These are phyloP conservation scores for Pagrus major DNA, from an alignment of 2,113 vertebrate genomes.

Conservation along the genomic window DNA sequence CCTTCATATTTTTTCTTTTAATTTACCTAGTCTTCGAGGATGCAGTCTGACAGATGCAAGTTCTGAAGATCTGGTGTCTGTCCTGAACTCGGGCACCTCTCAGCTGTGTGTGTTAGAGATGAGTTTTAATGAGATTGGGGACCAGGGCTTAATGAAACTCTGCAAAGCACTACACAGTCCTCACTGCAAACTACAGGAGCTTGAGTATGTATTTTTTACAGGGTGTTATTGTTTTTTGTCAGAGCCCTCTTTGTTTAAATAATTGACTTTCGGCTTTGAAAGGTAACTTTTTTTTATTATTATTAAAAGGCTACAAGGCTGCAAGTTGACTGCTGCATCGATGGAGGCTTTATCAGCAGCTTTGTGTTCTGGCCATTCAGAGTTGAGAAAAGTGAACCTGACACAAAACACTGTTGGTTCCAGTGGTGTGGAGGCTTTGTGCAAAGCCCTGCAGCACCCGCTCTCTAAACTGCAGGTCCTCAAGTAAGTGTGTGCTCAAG, in stretches of 20 bases:
- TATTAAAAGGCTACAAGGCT: slow-evolving; percentile 40
- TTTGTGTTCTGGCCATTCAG: slow-evolving; percentile 62
- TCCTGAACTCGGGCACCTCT: slow-evolving; percentile 62
- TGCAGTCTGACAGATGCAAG: slow-evolving; percentile 63
- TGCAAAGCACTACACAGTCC: slow-evolving; percentile 67
- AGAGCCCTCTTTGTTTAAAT: not conserved
- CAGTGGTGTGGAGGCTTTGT: slow-evolving; percentile 62
- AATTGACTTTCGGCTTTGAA: not conserved
- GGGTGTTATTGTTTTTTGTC: not conserved
- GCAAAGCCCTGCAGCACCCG: slow-evolving; percentile 62
- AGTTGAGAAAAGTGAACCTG: slow-evolving; percentile 68
- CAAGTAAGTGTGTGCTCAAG: slow-evolving; percentile 50
- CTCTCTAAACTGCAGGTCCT: slow-evolving; percentile 69
- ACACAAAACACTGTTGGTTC: slow-evolving; percentile 39
- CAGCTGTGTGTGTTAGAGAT: slow-evolving; percentile 69
- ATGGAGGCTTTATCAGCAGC: slow-evolving; percentile 70
- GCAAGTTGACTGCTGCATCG: slow-evolving; percentile 53
- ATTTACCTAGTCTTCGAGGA: slow-evolving; percentile 41
- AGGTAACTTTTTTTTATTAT: not conserved
- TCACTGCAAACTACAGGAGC: slow-evolving; percentile 73
- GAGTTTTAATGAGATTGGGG: slow-evolving; percentile 58
- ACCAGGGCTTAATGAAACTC: slow-evolving; percentile 72
- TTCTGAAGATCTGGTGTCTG: slow-evolving; percentile 66
- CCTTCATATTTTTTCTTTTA: slow-evolving; percentile 3
- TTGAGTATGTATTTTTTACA: slow-evolving; percentile 61